Conservation (phyloP, 2,113 vertebrate species). For the Pituophis catenifer region DNA sequence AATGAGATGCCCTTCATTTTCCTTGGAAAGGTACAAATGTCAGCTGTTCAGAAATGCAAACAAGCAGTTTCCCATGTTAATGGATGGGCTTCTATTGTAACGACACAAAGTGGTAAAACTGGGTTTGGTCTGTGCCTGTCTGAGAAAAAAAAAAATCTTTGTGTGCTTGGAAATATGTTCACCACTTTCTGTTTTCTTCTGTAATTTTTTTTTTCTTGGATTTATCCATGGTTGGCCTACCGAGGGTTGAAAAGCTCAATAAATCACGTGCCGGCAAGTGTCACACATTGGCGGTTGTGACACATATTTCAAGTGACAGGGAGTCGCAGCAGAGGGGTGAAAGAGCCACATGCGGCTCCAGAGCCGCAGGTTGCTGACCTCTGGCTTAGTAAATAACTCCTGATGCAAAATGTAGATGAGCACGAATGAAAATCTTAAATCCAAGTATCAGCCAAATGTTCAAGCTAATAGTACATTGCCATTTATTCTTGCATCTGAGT, state of each 20-base stretch:
- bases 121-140: constrained; percentile 58
- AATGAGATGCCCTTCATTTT: constrained; percentile 79
- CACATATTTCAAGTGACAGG: no score
- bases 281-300: no score
- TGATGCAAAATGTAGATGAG: not conserved
- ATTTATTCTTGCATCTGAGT: not conserved
- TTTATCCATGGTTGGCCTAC: no score
- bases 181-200: constrained; percentile 3
- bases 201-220: no score
- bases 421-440: constrained; percentile 2
- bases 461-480: not conserved
- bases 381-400: not conserved
- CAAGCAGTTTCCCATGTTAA: constrained; percentile 73
- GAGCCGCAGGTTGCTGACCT: no score
- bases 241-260: no score
- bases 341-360: no score
- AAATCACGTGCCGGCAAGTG: no score
- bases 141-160: constrained; percentile 59
- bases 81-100: constrained; percentile 70
- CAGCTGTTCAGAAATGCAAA: constrained; percentile 80
- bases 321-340: no score
- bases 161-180: constrained; percentile 62
- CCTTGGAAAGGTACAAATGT: constrained; percentile 78
- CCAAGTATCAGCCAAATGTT: not conserved
- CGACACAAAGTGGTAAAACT: constrained; percentile 60